Conservation (phyloP, 2,113 vertebrate genomes). For the Isurus oxyrinchus region DNA sequence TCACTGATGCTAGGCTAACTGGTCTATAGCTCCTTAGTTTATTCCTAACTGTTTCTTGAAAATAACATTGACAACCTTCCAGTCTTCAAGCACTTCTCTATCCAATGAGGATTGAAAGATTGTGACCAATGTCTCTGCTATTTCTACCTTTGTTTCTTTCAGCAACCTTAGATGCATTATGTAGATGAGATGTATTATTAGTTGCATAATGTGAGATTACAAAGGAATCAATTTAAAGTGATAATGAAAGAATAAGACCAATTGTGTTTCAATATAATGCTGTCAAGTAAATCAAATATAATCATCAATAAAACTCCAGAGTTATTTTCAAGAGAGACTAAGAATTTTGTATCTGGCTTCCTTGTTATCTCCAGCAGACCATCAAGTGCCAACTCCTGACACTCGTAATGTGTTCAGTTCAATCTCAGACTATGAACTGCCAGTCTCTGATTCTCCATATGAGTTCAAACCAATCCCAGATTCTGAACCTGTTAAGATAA, state of each 20-base stretch:
- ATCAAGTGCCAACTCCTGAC: background rate
- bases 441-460: background rate
- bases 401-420: background rate
- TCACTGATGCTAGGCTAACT: too few species aligned
- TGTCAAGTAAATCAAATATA: background rate
- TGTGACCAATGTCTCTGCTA: too few species aligned
- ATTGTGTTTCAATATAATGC: background rate
- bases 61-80: too few species aligned
- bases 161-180: too few species aligned
- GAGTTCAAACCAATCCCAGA: background rate
- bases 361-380: background rate
- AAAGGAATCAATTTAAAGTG: background rate
- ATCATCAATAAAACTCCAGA: background rate
- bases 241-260: background rate
- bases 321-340: background rate
- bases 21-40: too few species aligned
- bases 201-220: background rate
- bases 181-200: background rate
- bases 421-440: background rate
- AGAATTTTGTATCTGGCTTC: background rate
- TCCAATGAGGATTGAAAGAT: too few species aligned
- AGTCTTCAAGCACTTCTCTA: too few species aligned
- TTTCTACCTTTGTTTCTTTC: too few species aligned
- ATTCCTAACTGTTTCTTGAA: too few species aligned
- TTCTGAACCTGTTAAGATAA: background rate